These are phyloP conservation scores for Eupithecia tripunctaria DNA, from an alignment of 2,888 invertebrate genomes.

Conservation along the genomic window DNA sequence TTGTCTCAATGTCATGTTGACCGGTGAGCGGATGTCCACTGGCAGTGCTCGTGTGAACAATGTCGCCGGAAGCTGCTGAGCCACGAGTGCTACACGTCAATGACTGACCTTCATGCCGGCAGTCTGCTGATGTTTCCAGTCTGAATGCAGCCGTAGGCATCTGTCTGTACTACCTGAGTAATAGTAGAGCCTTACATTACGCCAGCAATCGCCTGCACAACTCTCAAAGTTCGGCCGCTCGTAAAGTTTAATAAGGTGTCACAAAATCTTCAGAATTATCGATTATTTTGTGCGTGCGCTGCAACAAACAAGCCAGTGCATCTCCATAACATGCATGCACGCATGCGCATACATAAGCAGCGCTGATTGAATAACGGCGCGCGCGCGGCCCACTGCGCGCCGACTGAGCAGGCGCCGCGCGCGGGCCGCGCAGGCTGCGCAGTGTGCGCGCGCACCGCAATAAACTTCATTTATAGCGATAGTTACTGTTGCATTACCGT, in stretches of 20 bases:
- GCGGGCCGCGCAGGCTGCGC: not conserved
- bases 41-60: too few relatives aligned
- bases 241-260: not conserved
- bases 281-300: conserved; percentile 3
- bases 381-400: conserved; percentile 19
- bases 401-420: not conserved
- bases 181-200: too few relatives aligned
- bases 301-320: conserved; percentile 5
- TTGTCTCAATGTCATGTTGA: too few relatives aligned
- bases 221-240: not conserved
- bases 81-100: too few relatives aligned
- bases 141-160: too few relatives aligned
- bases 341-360: conserved; percentile 49
- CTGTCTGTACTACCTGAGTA: too few relatives aligned
- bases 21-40: too few relatives aligned
- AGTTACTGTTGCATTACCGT: conserved; percentile 36
- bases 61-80: too few relatives aligned
- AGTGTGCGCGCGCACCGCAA: conserved; percentile 15
- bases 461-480: conserved; percentile 35
- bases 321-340: conserved; percentile 39
- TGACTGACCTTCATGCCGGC: too few relatives aligned
- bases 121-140: too few relatives aligned
- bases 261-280: not conserved
- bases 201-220: too few relatives aligned
- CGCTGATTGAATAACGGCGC: conserved; percentile 58